Evolutionary conservation across 2,888 invertebrate genomes (phyloP).

Genomic region (Xestobium rufovillosum): DNA sequence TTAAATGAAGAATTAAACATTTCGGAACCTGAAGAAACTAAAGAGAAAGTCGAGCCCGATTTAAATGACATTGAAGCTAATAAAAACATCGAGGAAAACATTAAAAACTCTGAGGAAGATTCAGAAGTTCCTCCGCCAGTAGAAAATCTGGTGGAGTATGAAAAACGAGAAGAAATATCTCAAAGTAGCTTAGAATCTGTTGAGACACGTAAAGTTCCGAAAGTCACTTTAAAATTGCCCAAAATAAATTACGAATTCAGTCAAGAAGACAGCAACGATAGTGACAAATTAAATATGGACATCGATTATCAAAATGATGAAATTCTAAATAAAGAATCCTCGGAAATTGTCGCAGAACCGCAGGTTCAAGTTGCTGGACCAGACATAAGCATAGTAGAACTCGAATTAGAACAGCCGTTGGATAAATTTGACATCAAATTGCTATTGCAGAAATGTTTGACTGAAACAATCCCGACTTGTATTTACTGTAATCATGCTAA

Average conservation of each 20-base stretch:
- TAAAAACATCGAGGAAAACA: too few species aligned
- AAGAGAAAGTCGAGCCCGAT: too few species aligned
- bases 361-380: constrained; percentile 48
- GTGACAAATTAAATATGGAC: constrained; percentile 55
- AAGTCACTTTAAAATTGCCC: constrained; percentile 56
- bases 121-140: too few species aligned
- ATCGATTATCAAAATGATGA: constrained; percentile 34
- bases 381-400: constrained; percentile 60
- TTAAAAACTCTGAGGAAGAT: too few species aligned
- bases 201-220: constrained; percentile 52
- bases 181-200: too few species aligned
- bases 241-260: constrained; percentile 37
- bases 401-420: constrained; percentile 65
- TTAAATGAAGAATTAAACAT: too few species aligned
- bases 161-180: constrained; percentile 1
- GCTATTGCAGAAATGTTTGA: constrained; percentile 65
- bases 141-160: background rate
- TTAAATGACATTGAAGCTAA: too few species aligned
- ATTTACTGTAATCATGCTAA: constrained; percentile 82
- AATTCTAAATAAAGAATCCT: constrained; percentile 4
- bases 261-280: constrained; percentile 46
- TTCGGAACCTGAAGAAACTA: too few species aligned
- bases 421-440: constrained; percentile 67
- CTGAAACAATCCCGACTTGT: constrained; percentile 61
- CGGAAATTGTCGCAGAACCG: constrained; percentile 16